phyloP scores from a whole-genome alignment of 2,797 vertebrate genomes.

The Gastrophryne carolinensis region DNA sequence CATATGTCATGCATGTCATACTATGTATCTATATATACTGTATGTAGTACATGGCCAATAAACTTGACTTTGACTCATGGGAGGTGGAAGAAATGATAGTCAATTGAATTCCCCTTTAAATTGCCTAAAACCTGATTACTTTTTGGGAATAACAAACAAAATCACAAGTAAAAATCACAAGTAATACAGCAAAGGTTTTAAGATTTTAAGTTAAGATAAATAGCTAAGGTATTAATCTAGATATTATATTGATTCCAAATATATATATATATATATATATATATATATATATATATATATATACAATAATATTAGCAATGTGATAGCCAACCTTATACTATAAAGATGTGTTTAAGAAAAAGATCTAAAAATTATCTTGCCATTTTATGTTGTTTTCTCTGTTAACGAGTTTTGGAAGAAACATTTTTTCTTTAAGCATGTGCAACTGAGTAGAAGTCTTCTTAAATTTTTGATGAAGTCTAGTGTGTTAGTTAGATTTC shows the following conservation, averaged over 20 bases:
- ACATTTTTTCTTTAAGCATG: constrained; percentile 42
- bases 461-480: constrained; percentile 53
- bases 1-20: no score
- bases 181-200: no score
- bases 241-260: no score
- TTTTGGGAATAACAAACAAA: no score
- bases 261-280: not conserved
- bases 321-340: constrained; percentile 1
- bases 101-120: no score
- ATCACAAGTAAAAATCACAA: no score
- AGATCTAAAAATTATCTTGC: constrained; percentile 26
- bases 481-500: constrained; percentile 50
- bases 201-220: no score
- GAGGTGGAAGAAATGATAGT: no score
- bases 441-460: constrained; percentile 47
- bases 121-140: no score
- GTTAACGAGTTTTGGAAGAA: constrained; percentile 42
- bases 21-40: no score
- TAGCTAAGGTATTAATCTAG: not conserved
- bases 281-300: not conserved
- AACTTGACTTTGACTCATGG: no score
- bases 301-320: not conserved
- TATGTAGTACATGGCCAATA: no score
- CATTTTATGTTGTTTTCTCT: constrained; percentile 43
- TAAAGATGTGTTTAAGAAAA: constrained; percentile 27